Evolutionary conservation across 1,140 invertebrate genomes (phyloP).

Genomic region (Bombus difficillimus): DNA sequence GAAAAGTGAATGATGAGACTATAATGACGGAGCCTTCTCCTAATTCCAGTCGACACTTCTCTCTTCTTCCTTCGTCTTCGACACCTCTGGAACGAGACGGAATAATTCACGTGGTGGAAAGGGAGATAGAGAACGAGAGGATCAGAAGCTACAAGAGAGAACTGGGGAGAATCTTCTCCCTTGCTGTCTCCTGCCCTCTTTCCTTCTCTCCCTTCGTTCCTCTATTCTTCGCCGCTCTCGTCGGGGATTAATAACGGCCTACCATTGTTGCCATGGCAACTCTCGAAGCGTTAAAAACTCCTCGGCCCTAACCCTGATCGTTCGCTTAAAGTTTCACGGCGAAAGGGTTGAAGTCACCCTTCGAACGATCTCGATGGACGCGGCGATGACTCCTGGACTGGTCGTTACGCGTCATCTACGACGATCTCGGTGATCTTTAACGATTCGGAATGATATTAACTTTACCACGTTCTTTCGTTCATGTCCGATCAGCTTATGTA

Average conservation of each 20-base stretch:
- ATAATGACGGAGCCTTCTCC: slow-evolving; percentile 68
- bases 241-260: slow-evolving; percentile 73
- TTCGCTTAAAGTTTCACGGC: slow-evolving; percentile 64
- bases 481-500: too few relatives aligned
- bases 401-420: not conserved
- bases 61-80: slow-evolving; percentile 8
- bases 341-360: slow-evolving; percentile 56
- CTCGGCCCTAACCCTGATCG: slow-evolving; percentile 61
- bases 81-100: slow-evolving; percentile 36
- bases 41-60: slow-evolving; percentile 60
- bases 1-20: slow-evolving; percentile 61
- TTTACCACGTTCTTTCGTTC: too few relatives aligned
- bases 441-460: not conserved
- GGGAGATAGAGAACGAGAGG: slow-evolving; percentile 47
- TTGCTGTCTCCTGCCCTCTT: slow-evolving; percentile 45
- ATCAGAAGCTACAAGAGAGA: slow-evolving; percentile 53
- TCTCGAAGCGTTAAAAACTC: slow-evolving; percentile 70
- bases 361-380: slow-evolving; percentile 27
- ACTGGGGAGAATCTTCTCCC: slow-evolving; percentile 62
- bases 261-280: slow-evolving; percentile 73
- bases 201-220: slow-evolving; percentile 42
- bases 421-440: not conserved
- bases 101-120: slow-evolving; percentile 65
- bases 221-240: slow-evolving; percentile 61
- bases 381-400: not conserved